Evolutionary conservation across 2,797 vertebrate species (phyloP), one percentile per base, ranked within the genome.

Genomic region (Microctenopoma lineatum): DNA sequence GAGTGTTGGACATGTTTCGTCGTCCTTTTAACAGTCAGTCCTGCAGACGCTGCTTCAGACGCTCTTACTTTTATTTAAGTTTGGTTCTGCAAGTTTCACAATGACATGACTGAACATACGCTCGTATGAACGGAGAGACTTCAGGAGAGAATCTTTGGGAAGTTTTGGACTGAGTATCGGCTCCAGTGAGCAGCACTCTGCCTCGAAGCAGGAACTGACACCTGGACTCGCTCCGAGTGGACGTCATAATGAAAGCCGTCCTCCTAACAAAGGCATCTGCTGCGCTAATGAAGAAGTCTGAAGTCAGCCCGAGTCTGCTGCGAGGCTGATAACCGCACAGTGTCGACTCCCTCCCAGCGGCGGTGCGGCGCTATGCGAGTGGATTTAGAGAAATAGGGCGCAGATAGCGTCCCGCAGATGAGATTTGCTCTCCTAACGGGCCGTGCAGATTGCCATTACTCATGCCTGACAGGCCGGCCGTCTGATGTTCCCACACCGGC

Each of bases 401-500:
- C 79, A 80, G 85, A 87, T 64, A 80, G 84, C 70, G 83, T 88
- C 84, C 84, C 73, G 71, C 75, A 59, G 88, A 91, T 87, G 84
- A 83, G 87, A 88, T 90, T 77, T 87, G 83, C 84, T 81, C 83
- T 84, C 81, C 84, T 89, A 88, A 88, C 81, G 45, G 81, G 81
- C 83, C 70, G 70, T 85, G 79, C 80, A 90, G 85, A 88, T 91
- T 88, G 81, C 85, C 89, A 90, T 91, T 91, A 92, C 89, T 93
- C 89, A 92, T 87, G 87, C 84, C 86, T 89, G 89, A 92, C 89
- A 89, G 80, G 86, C 83, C 76, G 48, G 79, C 75, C 78, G 84
- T 89, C 89, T 90, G 86, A 90, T 89, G 90, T 89, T 86, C 81
- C 86, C 73, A 70, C 69, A 84, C 84, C 73, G 79, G 75, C 87